Conservation (phyloP, 2,113 vertebrate species). For the Ammodytes dubius region DNA sequence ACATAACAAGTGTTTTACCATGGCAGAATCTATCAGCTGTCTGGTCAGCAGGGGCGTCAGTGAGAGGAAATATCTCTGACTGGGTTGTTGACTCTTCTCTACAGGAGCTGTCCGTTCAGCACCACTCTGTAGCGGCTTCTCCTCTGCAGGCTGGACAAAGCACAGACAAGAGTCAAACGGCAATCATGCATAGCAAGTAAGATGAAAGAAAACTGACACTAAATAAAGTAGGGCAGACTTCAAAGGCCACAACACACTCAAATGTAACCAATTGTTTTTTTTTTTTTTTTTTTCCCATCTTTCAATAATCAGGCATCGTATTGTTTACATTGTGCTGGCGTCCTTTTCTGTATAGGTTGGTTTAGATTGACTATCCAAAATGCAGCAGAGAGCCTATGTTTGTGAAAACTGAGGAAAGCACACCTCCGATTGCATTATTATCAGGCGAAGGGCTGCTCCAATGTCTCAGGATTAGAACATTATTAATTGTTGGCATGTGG, state of each 20-base stretch:
- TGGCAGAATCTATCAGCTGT: background rate
- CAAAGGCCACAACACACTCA: background rate
- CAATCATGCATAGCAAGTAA: background rate
- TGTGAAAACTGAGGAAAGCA: background rate
- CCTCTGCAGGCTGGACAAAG: conserved; percentile 5
- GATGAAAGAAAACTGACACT: background rate
- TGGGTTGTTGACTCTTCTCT: conserved; percentile 27
- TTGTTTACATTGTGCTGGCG: background rate
- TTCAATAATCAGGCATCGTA: background rate
- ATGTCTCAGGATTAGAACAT: background rate
- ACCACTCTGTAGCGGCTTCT: conserved; percentile 59
- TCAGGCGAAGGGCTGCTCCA: background rate
- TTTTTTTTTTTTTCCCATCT: background rate
- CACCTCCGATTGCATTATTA: background rate
- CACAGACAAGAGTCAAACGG: background rate
- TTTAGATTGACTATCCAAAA: background rate
- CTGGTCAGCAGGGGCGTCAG: conserved; percentile 63
- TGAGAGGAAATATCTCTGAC: conserved; percentile 17
- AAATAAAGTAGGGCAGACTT: background rate
- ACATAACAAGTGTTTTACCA: background rate
- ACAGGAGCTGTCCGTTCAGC: conserved; percentile 87
- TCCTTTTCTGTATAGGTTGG: background rate
- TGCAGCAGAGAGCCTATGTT: background rate
- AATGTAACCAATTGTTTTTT: background rate
- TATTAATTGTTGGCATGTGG: background rate